A percentile compares a stretch with the other conserved stretches of the same genome.
phyloP scores from a whole-genome alignment of 2,113 vertebrate genomes.

The Macroglossus sobrinus region DNA sequence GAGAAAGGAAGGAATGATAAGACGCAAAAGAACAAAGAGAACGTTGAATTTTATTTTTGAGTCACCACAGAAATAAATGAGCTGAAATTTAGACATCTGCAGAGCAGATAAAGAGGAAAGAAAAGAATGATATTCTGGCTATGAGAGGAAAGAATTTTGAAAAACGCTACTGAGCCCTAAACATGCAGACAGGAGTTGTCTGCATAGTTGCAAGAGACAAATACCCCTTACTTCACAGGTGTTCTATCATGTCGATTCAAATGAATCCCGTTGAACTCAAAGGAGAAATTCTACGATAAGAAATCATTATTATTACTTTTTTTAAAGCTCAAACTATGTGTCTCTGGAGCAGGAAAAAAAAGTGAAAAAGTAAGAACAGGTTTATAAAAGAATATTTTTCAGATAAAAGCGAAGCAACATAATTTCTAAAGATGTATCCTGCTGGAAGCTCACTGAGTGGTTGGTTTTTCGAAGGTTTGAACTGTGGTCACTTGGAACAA shows the following conservation, averaged over 20 bases:
- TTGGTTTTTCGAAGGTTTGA: not conserved
- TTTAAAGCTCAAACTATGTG: not conserved
- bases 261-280: not conserved
- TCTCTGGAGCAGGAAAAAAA: not conserved
- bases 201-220: not conserved
- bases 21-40: not conserved
- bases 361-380: not conserved
- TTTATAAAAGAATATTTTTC: not conserved
- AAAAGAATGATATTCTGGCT: not conserved
- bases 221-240: not conserved
- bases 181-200: not conserved
- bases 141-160: not conserved
- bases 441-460: not conserved
- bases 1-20: not conserved
- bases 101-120: not conserved
- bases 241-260: not conserved
- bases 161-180: not conserved
- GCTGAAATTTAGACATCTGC: not conserved
- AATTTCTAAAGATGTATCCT: not conserved
- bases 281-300: not conserved
- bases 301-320: not conserved
- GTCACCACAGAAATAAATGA: not conserved
- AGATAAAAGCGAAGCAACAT: not conserved
- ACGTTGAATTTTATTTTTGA: not conserved
- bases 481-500: not conserved